Evolutionary conservation across 92 coral and sea anemone species (phyloP).

Genomic region (Siderastrea radians): DNA sequence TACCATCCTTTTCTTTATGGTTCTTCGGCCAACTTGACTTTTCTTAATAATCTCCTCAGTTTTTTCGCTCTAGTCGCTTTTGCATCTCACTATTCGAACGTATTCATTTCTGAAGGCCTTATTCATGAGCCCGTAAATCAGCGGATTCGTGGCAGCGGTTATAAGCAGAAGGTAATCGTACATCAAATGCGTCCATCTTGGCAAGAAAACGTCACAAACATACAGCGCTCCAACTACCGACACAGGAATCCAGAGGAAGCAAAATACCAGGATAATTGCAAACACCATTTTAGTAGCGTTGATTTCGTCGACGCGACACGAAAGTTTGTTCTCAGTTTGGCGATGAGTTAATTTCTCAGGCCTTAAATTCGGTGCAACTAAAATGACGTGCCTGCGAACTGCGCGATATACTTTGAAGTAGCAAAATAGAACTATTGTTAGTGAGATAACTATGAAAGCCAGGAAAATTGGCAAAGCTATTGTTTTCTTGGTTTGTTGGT

Average conservation of each 20-base stretch:
- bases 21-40: no score
- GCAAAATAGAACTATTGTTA: constrained; percentile 43
- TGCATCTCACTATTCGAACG: constrained; percentile 51
- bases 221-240: constrained; percentile 62
- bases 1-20: background rate
- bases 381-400: constrained; percentile 52
- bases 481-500: constrained; percentile 27
- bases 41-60: background rate
- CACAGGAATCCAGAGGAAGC: constrained; percentile 69
- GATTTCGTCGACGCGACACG: constrained; percentile 61
- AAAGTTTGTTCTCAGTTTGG: background rate
- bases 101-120: constrained; percentile 68
- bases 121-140: constrained; percentile 70
- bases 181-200: constrained; percentile 61
- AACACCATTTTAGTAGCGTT: constrained; percentile 66
- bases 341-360: background rate
- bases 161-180: constrained; percentile 61
- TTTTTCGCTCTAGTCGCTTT: background rate
- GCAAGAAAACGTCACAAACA: constrained; percentile 48
- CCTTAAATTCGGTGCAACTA: constrained; percentile 52
- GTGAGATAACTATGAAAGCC: constrained; percentile 44
- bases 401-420: constrained; percentile 70
- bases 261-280: constrained; percentile 45
- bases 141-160: constrained; percentile 69
- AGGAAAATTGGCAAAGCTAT: constrained; percentile 48